A percentile compares a stretch with the other conserved stretches of the same genome.
These are phyloP conservation scores for Drosophila mauritiana DNA, from an alignment of 1,140 invertebrate species.

Conservation along the genomic window DNA sequence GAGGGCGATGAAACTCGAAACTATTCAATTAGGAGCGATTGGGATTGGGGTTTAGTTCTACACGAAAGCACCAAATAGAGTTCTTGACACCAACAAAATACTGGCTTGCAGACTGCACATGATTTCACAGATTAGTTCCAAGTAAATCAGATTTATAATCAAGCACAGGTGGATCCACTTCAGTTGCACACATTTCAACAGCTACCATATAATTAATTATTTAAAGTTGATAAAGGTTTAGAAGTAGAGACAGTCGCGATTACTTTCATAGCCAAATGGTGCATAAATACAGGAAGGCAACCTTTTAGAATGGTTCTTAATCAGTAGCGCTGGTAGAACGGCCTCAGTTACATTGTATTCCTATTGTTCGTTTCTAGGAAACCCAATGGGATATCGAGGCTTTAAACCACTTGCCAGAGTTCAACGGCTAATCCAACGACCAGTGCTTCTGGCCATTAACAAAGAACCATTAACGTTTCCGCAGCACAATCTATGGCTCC, in stretches of 20 bases:
- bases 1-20: not conserved
- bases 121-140: conserved; percentile 15
- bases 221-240: conserved; percentile 7
- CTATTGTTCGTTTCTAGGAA: not conserved
- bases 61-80: too few species aligned
- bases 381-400: not conserved
- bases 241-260: not conserved
- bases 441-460: conserved; percentile 2
- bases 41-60: not conserved
- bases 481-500: not conserved
- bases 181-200: conserved; percentile 6
- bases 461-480: conserved; percentile 12
- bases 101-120: not conserved
- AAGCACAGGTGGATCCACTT: conserved; percentile 32
- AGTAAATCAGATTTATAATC: conserved; percentile 13
- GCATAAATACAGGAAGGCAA: conserved; percentile 1
- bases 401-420: not conserved
- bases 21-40: not conserved
- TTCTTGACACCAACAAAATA: not conserved
- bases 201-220: conserved; percentile 13
- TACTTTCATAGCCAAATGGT: not conserved
- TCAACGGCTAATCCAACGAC: conserved; percentile 3
- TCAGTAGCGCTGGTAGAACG: too few species aligned
- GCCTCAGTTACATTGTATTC: too few species aligned
- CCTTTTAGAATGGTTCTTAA: not conserved